Evolutionary conservation across 2,888 invertebrate species (phyloP), one percentile per base, ranked within the genome.

Genomic region (Diarsia rubi): DNA sequence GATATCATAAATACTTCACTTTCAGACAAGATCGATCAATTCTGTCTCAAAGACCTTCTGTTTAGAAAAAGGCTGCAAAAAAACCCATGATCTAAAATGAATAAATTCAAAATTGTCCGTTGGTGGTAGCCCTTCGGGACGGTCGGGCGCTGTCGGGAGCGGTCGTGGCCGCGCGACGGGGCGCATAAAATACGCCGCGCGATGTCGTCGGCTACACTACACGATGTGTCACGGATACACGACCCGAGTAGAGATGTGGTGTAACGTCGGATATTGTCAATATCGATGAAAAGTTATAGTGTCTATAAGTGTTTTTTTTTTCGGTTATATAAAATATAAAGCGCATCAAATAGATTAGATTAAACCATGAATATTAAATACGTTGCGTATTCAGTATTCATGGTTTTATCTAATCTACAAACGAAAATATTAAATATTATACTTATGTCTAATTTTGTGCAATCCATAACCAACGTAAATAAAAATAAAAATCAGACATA

Each of bases 151-250:
- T 74, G 81, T 73, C 83, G 85, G 88, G 83, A 80, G 77, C 83
- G 84, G 86, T 85, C 86, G 84, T 83, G 79, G 87, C 86, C 87
- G 90, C 92, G 91, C 91, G 90, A 89, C 92, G 92, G 92, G 93
- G 92, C 93, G 93, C 92, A 92, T 95, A 92, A 94, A 94, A 94
- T 93, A 95, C 93, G 92, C 88, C 89, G 88, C 90, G 91, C 89
- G 87, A 86, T 87, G 87, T 87, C 88, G 89, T 88, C 90, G 90
- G 81, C 87, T 86, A 86, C 88, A 86, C 88, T 89, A 89, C 90
- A 88, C 92, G 92, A 93, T 92, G 92, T 94, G 94, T 94, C 93
- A 94, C 94, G 93, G 94, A 94, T 94, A 94, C 92, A 90, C 93
- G 92, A 91, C 91, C 91, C 90, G 79, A 85, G 69, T 88, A 89